These are phyloP conservation scores for Cremastobaeus sp. DNA, from an alignment of 2,888 invertebrate genomes.

Conservation along the genomic window DNA sequence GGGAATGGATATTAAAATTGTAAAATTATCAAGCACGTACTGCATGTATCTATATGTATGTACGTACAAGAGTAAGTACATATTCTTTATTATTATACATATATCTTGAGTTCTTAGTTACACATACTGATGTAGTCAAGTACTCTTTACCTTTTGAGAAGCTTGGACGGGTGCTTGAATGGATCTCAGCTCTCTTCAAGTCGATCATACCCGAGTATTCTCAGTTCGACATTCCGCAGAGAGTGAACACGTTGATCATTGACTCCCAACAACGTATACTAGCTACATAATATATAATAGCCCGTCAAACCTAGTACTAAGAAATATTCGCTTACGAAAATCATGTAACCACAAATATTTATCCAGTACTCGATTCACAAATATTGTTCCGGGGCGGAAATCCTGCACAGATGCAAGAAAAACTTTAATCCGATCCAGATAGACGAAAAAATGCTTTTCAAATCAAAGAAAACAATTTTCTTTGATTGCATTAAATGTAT, in stretches of 20 bases:
- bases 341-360: slow-evolving; percentile 3
- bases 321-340: background rate
- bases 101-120: slow-evolving; percentile 54
- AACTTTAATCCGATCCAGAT: too few relatives aligned
- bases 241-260: slow-evolving; percentile 54
- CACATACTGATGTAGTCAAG: slow-evolving; percentile 55
- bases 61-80: slow-evolving; percentile 42
- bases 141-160: slow-evolving; percentile 56
- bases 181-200: slow-evolving; percentile 52
- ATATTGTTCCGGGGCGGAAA: too few relatives aligned
- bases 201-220: slow-evolving; percentile 53
- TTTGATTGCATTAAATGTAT: too few relatives aligned
- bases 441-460: too few relatives aligned
- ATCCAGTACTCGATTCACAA: background rate
- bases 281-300: slow-evolving; percentile 39
- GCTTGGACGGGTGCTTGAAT: slow-evolving; percentile 57
- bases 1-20: slow-evolving; percentile 38
- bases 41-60: slow-evolving; percentile 41
- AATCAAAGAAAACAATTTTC: too few relatives aligned
- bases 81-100: slow-evolving; percentile 54
- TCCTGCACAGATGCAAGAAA: too few relatives aligned
- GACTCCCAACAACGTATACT: slow-evolving; percentile 41
- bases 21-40: slow-evolving; percentile 42
- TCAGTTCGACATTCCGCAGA: slow-evolving; percentile 52
- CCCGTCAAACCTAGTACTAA: slow-evolving; percentile 34